These are phyloP conservation scores for Neotragus pygmaeus DNA, from an alignment of 2,113 vertebrate genomes.

Conservation along the genomic window DNA sequence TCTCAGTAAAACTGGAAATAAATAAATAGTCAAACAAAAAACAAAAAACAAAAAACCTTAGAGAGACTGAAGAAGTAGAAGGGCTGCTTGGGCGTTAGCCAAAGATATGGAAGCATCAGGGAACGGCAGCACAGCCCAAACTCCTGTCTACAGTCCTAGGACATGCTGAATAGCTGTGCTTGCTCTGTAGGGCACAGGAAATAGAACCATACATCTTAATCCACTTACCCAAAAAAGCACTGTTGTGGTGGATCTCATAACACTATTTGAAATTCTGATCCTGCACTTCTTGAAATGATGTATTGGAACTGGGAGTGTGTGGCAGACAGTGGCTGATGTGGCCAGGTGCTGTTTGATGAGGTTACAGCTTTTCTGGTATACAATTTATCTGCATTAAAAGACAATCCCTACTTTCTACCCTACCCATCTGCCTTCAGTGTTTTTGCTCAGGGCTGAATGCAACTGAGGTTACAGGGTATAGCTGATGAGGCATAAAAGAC, in stretches of 20 bases:
- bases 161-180: neutral
- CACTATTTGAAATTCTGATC: neutral
- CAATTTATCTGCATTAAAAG: neutral
- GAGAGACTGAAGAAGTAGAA: neutral
- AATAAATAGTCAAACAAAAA: neutral
- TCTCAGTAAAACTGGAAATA: neutral
- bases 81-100: neutral
- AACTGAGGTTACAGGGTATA: neutral
- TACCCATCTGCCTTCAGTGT: neutral
- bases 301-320: neutral
- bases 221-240: neutral
- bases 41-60: neutral
- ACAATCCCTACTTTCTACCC: neutral
- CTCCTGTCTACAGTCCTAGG: neutral
- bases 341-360: neutral
- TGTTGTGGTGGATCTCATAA: neutral
- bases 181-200: neutral
- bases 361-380: neutral
- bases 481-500: neutral
- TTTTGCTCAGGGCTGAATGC: neutral
- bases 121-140: too few relatives aligned
- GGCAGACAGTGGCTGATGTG: neutral
- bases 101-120: neutral
- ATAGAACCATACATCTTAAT: neutral
- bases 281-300: neutral